Percentiles rank a stretch among this genome's conserved stretches.
These are phyloP conservation scores for Patella vulgata DNA, from an alignment of 1,140 invertebrate species.

Conservation along the genomic window DNA sequence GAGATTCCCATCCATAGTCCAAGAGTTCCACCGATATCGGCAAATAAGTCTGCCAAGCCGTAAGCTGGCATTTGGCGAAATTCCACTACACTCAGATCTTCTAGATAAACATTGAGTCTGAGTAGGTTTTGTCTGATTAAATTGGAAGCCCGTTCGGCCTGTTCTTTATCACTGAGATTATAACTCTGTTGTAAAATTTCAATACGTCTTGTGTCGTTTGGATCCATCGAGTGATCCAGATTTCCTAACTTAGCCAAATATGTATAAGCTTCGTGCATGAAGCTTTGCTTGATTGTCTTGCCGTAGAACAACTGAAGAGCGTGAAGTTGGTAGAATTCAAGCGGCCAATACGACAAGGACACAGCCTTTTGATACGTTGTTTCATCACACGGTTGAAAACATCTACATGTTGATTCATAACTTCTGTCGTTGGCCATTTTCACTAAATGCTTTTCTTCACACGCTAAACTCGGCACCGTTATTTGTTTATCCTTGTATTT, in stretches of 20 bases:
- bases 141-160: slow-evolving; percentile 45
- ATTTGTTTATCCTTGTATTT: slow-evolving; percentile 7
- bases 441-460: slow-evolving; percentile 47
- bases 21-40: slow-evolving; percentile 60
- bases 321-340: slow-evolving; percentile 58
- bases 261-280: slow-evolving; percentile 49
- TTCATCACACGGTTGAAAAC: slow-evolving; percentile 58
- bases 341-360: slow-evolving; percentile 61
- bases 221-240: slow-evolving; percentile 23
- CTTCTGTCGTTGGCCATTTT: slow-evolving; percentile 50
- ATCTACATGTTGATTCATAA: slow-evolving; percentile 52
- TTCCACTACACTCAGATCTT: slow-evolving; percentile 59
- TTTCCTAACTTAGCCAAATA: slow-evolving; percentile 27
- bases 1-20: slow-evolving; percentile 64
- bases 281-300: slow-evolving; percentile 32
- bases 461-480: slow-evolving; percentile 34
- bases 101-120: slow-evolving; percentile 54
- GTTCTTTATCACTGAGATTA: slow-evolving; percentile 31
- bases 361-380: slow-evolving; percentile 58
- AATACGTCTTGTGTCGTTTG: slow-evolving; percentile 30
- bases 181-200: slow-evolving; percentile 28
- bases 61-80: slow-evolving; percentile 59
- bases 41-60: slow-evolving; percentile 57
- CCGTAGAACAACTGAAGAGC: slow-evolving; percentile 43
- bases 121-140: slow-evolving; percentile 58